phyloP scores from a whole-genome alignment of 2,113 vertebrate species.

The Micronycteris hirsuta region DNA sequence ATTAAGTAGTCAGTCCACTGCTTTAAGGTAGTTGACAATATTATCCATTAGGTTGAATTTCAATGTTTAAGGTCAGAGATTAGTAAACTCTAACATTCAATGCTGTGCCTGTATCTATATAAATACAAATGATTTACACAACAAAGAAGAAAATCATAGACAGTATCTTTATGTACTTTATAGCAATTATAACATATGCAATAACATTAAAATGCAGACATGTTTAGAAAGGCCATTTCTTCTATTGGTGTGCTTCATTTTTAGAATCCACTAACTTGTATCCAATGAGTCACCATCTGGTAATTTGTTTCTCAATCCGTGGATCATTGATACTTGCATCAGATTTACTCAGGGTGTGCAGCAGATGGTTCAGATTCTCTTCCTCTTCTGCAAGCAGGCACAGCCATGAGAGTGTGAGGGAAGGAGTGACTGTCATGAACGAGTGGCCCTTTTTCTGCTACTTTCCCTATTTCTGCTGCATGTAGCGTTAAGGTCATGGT shows the following conservation, averaged over 20 bases:
- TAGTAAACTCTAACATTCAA: neutral
- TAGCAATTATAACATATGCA: neutral
- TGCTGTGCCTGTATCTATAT: neutral
- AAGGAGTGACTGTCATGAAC: neutral
- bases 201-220: neutral
- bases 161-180: neutral
- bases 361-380: neutral
- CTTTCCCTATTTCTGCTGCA: neutral
- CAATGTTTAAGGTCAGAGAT: neutral
- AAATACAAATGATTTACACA: neutral
- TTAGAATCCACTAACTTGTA: neutral
- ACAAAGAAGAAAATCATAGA: neutral
- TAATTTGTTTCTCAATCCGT: neutral
- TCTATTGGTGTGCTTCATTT: neutral
- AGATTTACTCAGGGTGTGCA: neutral
- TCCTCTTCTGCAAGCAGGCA: neutral
- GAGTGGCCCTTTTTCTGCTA: neutral
- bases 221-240: neutral
- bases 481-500: neutral
- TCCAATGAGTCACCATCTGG: neutral
- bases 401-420: neutral
- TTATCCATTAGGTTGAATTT: constrained; percentile 3
- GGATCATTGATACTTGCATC: neutral
- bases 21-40: neutral
- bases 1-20: neutral